Evolutionary conservation across 2,113 vertebrate genomes (phyloP), one percentile per base, ranked within the genome.

Genomic region (Tachysurus vachellii): DNA sequence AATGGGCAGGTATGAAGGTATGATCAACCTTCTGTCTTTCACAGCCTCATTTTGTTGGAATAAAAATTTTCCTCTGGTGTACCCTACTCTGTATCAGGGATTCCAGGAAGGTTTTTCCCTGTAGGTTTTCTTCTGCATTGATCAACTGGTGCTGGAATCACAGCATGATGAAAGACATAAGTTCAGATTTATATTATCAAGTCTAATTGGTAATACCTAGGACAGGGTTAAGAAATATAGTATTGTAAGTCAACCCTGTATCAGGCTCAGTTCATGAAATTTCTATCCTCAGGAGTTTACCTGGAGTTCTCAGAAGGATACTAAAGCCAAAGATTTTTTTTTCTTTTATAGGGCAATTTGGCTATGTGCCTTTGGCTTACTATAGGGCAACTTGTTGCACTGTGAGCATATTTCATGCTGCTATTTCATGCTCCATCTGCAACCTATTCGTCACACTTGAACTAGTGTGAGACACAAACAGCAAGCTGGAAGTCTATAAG

Each of bases 241-340:
- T 73, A 44, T 44, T 73, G 36, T 3, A 76, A 76, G 12, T 5
- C 10, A 23, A 54, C 6, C 12, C 13, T 3, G 36, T 9, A 23
- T 21, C 9, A 11, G 9, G 17, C 1, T 79, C 26, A 54, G 26
- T 28, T 76, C 26, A 79, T 26, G 26, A 13, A 50, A 28, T 54
- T 79, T 54, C 50, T 79, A 14, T 79, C 75, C 75, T 28, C 75
- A 77, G 68, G 68, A 71, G 21, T 26, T 50, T 76, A 50, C 44
- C 44, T 36, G 36, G 36, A 76, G 73, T 50, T 12, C 73, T 50
- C 73, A 14, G 44, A 53, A 56, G 76, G 14, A 17, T 53, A n/a
- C 76, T 56, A 31, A 79, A 54, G 75, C 50, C n/a, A 54, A 75
- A 47, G 8, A 8, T 31, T 17, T 17, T 56, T 17, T 56, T 28